phyloP scores from a whole-genome alignment of 1,140 invertebrate species.

The Cataglyphis hispanica region DNA sequence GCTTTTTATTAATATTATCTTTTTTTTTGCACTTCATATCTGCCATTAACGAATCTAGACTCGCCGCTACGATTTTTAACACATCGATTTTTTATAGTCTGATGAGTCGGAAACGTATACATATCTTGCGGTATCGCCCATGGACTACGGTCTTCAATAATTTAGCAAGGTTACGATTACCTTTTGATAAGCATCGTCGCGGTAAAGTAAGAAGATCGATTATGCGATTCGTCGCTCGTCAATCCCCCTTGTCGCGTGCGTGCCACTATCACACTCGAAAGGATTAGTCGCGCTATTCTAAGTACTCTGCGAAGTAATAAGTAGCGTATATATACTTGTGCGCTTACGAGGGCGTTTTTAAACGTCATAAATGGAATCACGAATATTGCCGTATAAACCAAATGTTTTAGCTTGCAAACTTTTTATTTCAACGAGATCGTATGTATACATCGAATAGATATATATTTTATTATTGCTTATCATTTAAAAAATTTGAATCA shows the following conservation, averaged over 20 bases:
- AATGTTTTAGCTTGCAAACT: not conserved
- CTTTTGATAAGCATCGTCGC: conserved; percentile 46
- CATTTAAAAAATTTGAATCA: too few species aligned
- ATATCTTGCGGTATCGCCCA: conserved; percentile 28
- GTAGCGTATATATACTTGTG: not conserved
- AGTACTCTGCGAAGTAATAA: conserved; percentile 25
- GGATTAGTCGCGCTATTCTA: conserved; percentile 40
- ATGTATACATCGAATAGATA: not conserved
- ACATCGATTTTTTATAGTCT: conserved; percentile 50
- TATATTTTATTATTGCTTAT: too few species aligned
- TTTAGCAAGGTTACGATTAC: conserved; percentile 71
- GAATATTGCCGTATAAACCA: not conserved
- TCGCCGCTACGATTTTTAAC: conserved; percentile 52
- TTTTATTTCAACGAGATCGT: not conserved
- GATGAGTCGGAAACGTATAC: conserved; percentile 44
- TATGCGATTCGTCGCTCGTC: conserved; percentile 37
- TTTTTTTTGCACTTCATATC: not conserved
- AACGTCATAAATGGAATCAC: not conserved
- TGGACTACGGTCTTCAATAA: conserved; percentile 68
- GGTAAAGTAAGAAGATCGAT: conserved; percentile 66
- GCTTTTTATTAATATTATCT: conserved; percentile 8
- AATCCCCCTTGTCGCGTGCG: conserved; percentile 36
- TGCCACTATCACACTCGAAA: conserved; percentile 17
- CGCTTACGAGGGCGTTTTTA: not conserved
- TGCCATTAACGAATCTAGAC: conserved; percentile 41